Conservation (phyloP, 1,140 invertebrate species). For the Eriosoma lanigerum region DNA sequence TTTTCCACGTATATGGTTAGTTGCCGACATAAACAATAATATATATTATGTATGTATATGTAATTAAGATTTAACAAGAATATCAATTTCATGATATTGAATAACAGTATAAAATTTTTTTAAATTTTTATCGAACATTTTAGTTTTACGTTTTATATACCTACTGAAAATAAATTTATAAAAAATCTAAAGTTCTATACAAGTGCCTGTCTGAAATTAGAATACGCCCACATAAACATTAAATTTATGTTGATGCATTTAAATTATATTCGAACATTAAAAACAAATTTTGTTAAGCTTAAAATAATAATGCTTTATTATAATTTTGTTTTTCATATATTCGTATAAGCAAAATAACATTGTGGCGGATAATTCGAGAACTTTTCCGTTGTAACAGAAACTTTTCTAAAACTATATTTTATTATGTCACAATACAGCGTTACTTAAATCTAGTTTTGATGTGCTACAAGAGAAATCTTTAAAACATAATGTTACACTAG, state of each 20-base stretch:
- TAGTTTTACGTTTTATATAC: too few species aligned
- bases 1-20: too few species aligned
- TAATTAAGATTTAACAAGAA: too few species aligned
- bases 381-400: not conserved
- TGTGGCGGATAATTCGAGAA: slow-evolving; percentile 17
- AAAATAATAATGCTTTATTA: not conserved
- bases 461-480: not conserved
- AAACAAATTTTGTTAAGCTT: not conserved
- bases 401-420: slow-evolving; percentile 26
- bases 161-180: too few species aligned
- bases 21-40: too few species aligned
- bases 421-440: not conserved
- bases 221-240: too few species aligned
- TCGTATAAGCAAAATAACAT: not conserved
- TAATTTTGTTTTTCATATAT: not conserved
- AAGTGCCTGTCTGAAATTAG: too few species aligned
- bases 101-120: too few species aligned
- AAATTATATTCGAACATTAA: slow-evolving; percentile 1
- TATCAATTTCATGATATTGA: too few species aligned
- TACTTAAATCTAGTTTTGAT: slow-evolving; percentile 36
- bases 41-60: too few species aligned
- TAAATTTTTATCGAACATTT: too few species aligned
- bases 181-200: too few species aligned
- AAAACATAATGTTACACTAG: slow-evolving; percentile 4
- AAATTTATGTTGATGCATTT: not conserved